A percentile compares a stretch with the other conserved stretches of the same genome.
Evolutionary conservation across 2,888 invertebrate species (phyloP).

Genomic region (Mesoligia furuncula): DNA sequence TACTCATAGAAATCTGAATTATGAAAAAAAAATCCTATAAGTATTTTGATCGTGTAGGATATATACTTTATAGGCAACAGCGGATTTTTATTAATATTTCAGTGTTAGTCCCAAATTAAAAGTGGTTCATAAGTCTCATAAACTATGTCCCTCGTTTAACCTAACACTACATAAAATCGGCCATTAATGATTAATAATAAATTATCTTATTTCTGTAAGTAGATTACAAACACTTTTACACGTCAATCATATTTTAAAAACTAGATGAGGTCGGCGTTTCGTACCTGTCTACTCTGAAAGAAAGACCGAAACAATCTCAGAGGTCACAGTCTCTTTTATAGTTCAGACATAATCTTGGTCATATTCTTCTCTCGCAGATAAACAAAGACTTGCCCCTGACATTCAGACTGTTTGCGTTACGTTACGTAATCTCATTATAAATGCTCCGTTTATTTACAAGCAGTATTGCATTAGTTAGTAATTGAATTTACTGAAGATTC

Average conservation of each 20-base stretch:
- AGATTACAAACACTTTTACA: neutral
- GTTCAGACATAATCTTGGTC: neutral
- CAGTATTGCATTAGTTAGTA: conserved; percentile 56
- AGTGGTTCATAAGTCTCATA: neutral
- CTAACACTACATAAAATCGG: neutral
- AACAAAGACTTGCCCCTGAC: conserved; percentile 12
- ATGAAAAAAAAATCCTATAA: neutral
- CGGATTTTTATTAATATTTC: neutral
- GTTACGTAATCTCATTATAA: conserved; percentile 56
- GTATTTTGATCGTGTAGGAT: neutral
- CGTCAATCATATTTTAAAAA: neutral
- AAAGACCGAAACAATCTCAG: neutral
- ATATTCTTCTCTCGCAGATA: neutral
- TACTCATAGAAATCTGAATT: neutral
- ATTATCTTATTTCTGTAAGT: no score
- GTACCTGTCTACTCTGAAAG: neutral
- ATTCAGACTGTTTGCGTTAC: conserved; percentile 1
- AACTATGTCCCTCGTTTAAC: neutral
- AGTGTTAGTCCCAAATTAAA: neutral
- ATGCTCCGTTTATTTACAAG: conserved; percentile 49
- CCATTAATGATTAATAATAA: neutral
- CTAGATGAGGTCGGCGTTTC: neutral
- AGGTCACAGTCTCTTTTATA: neutral
- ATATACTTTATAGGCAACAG: neutral
- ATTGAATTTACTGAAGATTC: conserved; percentile 63